Evolutionary conservation across 2,113 vertebrate species (phyloP), one percentile per base, ranked within the genome.

Genomic region (Notiomystis cincta): DNA sequence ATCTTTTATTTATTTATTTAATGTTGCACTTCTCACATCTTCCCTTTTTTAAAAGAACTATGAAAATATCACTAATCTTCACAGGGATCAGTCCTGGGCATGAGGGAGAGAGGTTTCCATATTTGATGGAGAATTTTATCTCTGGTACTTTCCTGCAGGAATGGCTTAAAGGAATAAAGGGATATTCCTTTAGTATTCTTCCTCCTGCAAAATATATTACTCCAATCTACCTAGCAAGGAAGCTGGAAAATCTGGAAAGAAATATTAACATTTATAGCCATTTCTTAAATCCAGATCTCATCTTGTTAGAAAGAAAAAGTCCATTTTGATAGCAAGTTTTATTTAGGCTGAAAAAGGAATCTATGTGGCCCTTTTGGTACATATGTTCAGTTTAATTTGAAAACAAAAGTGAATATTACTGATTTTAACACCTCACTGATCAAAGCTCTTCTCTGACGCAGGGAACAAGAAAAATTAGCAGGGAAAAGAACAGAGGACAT

Each of bases 371-470:
- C 54, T 81, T 83, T 80, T 25, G 51, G 75, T 54, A 25, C 12
- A 6, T 15, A 11, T 33, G n/a, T 37, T 85, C 62, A 76, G 21
- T 45, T 82, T 31, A 65, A 77, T n/a, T 2, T 22, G 76, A 83
- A 92, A 93, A 80, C 54, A 93, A 65, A 38, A 76, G 71, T 5
- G 5, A 70, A 57, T 80, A 71, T 90, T 73, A 37, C 71, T 83
- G 92, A 89, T 93, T 91, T 91, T 69, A 96, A 71, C 70, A 69
- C 37, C 71, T 76, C 82, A 40, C 48, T 80, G 88, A 93, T 94
- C 90, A 93, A 94, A 94, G 88, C 85, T 90, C 70, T 85, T 44
- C 92, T 77, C 79, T 58, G 53, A 60, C 0, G 45, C 3, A 2
- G 42, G 38, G 38, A 61, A 89, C 72, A 72, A 40, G 33, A 82